These are phyloP conservation scores for Tiliacea aurago DNA, from an alignment of 2,888 invertebrate species.

Conservation along the genomic window DNA sequence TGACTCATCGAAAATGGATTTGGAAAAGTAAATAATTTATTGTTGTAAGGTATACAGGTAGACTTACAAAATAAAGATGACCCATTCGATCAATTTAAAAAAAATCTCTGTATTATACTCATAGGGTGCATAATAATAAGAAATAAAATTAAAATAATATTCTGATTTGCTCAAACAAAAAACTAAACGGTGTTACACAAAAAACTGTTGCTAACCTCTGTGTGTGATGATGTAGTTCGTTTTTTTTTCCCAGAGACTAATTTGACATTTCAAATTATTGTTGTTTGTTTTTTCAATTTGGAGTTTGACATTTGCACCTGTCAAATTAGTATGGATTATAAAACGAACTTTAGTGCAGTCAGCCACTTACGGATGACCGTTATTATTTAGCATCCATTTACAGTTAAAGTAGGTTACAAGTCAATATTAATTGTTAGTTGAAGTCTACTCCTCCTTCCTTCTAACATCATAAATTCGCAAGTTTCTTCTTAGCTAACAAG, in stretches of 20 bases:
- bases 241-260: too few relatives aligned
- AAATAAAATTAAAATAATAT: neutral
- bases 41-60: neutral
- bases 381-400: too few relatives aligned
- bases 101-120: neutral
- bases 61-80: neutral
- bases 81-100: neutral
- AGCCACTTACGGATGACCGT: neutral
- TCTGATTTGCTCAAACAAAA: neutral
- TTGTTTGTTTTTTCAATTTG: too few relatives aligned
- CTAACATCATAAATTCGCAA: too few relatives aligned
- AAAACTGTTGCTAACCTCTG: neutral
- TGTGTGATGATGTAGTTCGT: too few relatives aligned
- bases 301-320: too few relatives aligned
- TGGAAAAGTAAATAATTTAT: neutral
- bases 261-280: too few relatives aligned
- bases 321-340: too few relatives aligned
- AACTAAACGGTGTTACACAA: neutral
- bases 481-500: too few relatives aligned
- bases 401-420: neutral
- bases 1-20: neutral
- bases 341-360: neutral
- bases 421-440: neutral
- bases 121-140: neutral
- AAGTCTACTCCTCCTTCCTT: too few relatives aligned